Evolutionary conservation across 2,888 invertebrate genomes (phyloP), one percentile per base, ranked within the genome.

Genomic region (Xylota segnis): DNA sequence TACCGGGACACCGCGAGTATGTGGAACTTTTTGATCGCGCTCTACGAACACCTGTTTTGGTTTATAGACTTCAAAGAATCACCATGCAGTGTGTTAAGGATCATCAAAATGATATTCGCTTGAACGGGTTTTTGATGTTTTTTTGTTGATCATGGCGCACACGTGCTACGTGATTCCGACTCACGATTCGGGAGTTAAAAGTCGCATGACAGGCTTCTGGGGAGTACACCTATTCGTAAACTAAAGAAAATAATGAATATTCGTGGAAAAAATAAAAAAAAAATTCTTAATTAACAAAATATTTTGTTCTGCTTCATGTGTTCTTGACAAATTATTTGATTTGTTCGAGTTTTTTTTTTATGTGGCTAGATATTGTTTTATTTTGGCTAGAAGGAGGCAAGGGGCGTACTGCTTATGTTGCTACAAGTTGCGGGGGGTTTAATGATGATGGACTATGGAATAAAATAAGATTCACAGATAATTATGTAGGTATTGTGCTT

Each of bases 171-270:
- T 47, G 65, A 65, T 65, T 65, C 4, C 10, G 23, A 65, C 4
- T 65, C 65, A 65, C 65, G 65, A 50, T 50, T 65, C n/a, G 50
- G 29, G 34, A 65, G 47, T 34, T 34, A 50, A 50, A 23, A 63
- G 29, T 32, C 63, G 29, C 32, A 45, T 43, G 63, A 32, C 29
- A 10, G 45, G 63, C 63, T 63, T 27, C 43, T 43, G 40, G 7
- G 7, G 59, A 43, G 23, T 23, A 43, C n/a, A n/a, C 23, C 23
- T 23, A 23, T 2, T 2, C 23, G 23, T 23, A 23, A 5, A 12
- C 40, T 40, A 7, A 40, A 40, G 16, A 23, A 23, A 43, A n/a
- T 29, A 61, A 61, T 27, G 18, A 50, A 50, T 50, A 23, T 50
- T 50, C 50, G 50, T 50, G 23, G 23, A 50, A 50, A 12, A 45